Conservation (phyloP, 2,888 invertebrate genomes). For the Seira musarum region DNA sequence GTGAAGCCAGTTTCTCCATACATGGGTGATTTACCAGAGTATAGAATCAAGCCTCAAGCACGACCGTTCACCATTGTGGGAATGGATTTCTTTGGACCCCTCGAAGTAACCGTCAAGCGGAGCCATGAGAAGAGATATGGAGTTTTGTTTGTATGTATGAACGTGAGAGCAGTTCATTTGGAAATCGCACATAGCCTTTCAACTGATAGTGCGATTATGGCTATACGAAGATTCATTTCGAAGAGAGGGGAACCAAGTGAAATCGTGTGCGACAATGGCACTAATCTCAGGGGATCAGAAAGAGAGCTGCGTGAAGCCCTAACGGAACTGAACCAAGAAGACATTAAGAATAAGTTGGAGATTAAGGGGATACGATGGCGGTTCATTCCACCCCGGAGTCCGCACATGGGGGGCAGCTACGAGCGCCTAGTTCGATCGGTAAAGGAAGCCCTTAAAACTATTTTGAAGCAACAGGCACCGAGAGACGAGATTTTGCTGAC, state of each 20-base stretch:
- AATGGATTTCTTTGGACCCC: neutral
- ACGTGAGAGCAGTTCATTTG: neutral
- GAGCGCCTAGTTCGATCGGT: neutral
- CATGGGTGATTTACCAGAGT: slow-evolving; percentile 31
- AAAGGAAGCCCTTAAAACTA: neutral
- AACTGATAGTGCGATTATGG: neutral
- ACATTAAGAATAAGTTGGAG: neutral
- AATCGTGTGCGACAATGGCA: slow-evolving; percentile 6
- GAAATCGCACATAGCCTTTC: neutral
- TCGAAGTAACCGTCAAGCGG: neutral
- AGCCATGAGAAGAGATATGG: neutral
- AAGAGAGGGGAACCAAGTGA: neutral
- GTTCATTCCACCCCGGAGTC: neutral
- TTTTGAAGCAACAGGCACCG: neutral
- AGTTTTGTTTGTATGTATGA: neutral
- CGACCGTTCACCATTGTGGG: neutral
- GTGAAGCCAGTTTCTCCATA: slow-evolving; percentile 23
- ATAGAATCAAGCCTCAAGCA: neutral
- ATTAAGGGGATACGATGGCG: neutral
- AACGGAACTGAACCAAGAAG: neutral
- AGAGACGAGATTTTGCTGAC: slow-evolving; percentile 10
- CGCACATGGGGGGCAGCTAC: neutral
- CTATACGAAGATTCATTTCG: neutral
- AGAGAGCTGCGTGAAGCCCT: neutral
- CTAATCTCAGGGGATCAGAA: neutral